Evolutionary conservation across 2,888 invertebrate genomes (phyloP), one percentile per base, ranked within the genome.

Genomic region (Sphaeridia pumilis): DNA sequence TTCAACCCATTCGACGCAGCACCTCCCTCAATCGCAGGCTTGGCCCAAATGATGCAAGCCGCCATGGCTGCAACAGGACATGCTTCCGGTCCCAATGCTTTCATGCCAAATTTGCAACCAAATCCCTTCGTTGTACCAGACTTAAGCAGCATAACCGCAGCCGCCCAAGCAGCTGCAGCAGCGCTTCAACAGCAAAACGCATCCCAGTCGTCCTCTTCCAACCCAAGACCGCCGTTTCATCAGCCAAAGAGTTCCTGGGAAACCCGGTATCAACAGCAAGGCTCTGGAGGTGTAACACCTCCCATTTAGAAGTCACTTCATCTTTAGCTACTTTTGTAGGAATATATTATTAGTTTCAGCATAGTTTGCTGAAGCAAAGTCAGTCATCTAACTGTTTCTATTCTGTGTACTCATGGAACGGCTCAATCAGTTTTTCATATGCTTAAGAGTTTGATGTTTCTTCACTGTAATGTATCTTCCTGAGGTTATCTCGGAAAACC

Each of bases 11-110:
- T 48, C n/a, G 45, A 24, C 17, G 49, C 46, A 25, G 43, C 43
- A 2, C 20, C 35, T 3, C 47, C 58, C 7, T 56, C 56, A 25
- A n/a, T n/a, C n/a, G n/a, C n/a, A n/a, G n/a, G n/a, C n/a, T 56
- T 62, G 27, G 58, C 57, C 3, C 58, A 62, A 27, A 54, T 58
- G 48, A 45, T 62, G 55, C 56, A 58, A 46, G 57, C 52, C 12
- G 51, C 56, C 2, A 56, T 47, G 24, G 47, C 50, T 3, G 54
- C 45, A 21, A 46, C 55, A 1, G 53, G 55, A 17, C 55, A 43
- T 43, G 42, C 46, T 12, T 38, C 52, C 4, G 46, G 46, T n/a
- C 31, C 34, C 20, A 41, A 46, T 20, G 46, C 41, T 10, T 47
- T 52, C 38, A 21, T 42, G 7, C 49, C 49, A 4, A 49, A 49